A percentile compares a stretch with the other conserved stretches of the same genome.
Conservation (phyloP, 1,140 invertebrate genomes). For the Aphelenchoides fujianensis region DNA sequence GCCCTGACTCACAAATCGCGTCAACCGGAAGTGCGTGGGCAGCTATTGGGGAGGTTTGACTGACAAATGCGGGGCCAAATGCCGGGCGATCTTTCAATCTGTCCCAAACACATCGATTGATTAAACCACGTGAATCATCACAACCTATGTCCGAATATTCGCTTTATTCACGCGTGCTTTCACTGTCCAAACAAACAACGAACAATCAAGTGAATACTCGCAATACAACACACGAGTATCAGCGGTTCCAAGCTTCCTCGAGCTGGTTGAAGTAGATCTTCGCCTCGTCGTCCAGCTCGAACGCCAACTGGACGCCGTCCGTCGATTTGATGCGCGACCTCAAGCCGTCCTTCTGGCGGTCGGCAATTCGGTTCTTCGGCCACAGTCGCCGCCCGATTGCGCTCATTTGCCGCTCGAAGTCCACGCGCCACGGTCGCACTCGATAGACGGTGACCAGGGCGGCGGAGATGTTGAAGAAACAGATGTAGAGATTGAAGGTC, state of each 20-base stretch:
- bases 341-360: background rate
- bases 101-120: no score
- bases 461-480: background rate
- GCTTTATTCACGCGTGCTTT: no score
- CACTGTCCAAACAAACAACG: no score
- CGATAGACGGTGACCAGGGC: background rate
- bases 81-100: no score
- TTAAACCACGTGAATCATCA: no score
- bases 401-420: background rate
- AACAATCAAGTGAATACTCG: no score
- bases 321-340: background rate
- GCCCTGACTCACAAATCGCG: no score
- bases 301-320: background rate
- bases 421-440: background rate
- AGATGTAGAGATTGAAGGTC: conserved; percentile 9
- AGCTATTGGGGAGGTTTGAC: no score
- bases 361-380: background rate
- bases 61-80: no score
- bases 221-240: no score
- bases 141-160: no score
- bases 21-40: no score
- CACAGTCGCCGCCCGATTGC: background rate
- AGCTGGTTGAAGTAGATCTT: background rate
- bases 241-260: background rate
- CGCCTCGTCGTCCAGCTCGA: background rate